These are phyloP conservation scores for Speoplatyrhinus poulsoni DNA, from an alignment of 2,113 vertebrate species.

Conservation along the genomic window DNA sequence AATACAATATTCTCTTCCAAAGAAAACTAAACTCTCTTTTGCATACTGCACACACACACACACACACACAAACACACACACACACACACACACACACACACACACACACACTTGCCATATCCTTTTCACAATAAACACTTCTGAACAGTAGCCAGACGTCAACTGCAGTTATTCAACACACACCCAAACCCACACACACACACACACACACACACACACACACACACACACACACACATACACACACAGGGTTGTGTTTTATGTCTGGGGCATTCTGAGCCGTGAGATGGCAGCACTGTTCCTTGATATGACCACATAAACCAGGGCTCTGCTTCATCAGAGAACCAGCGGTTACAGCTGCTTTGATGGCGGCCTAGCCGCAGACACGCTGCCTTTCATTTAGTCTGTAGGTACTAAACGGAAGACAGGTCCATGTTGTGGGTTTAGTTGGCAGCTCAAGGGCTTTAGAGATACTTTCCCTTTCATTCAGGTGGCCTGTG, in stretches of 20 bases:
- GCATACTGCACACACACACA: not conserved
- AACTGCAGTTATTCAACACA: conserved; percentile 39
- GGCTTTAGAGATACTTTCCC: not conserved
- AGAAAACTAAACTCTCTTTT: no score
- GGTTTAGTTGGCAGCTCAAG: not conserved
- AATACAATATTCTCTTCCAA: no score
- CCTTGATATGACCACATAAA: conserved; percentile 51
- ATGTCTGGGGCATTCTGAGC: conserved; percentile 27
- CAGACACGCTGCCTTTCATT: conserved; percentile 28
- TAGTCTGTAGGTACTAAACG: not conserved
- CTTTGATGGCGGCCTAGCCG: conserved; percentile 19
- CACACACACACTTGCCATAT: conserved; percentile 23
- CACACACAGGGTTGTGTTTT: conserved; percentile 35
- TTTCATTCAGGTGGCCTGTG: not conserved
- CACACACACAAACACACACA: conserved; percentile 1
- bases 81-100: conserved; percentile 17
- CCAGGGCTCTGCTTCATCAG: conserved; percentile 47
- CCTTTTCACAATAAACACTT: conserved; percentile 44
- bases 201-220: conserved; percentile 7
- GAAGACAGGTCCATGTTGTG: not conserved
- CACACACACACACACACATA: conserved; percentile 18
- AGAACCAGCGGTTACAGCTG: conserved; percentile 45
- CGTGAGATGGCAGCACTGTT: conserved; percentile 30
- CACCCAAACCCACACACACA: no score
- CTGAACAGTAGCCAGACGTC: conserved; percentile 46